Base-by-base conservation (phyloP, 1,140 invertebrate genomes). In the Drosophila baimaii region DNA sequence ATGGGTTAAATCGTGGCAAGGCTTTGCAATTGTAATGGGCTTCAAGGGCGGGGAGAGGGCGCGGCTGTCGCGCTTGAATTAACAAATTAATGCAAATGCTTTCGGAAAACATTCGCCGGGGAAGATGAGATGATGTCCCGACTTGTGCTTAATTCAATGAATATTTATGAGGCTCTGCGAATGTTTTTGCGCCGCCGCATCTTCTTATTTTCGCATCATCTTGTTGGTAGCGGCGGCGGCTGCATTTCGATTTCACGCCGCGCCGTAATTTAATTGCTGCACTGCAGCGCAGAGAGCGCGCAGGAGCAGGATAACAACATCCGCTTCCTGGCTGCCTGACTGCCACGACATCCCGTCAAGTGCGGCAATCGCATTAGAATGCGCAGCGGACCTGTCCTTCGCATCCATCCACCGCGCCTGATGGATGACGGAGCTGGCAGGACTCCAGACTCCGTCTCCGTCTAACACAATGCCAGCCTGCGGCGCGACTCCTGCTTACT, bases 81-180 rank as follows among this genome's bases (percentile, higher is more conserved):
- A 90, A 89, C 81, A 89, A 89, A 89, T 89, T 89, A 89, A 89
- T 89, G 84, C 85, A 89, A 84, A 84, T 89, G 62, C 63, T 57
- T 62, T 61, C 6, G 19, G 70, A 68, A 64, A 79, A 76, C 59
- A 70, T 49, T 56, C 44, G 19, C 35, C 52, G 17, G 51, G 19
- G 15, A n/a, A 33, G 47, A 27, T n/a, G 23, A 47, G 25, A 29
- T 49, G 33, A 61, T 44, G 56, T 49, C 77, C 69, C 68, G 46
- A 73, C 66, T 83, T 70, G 31, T 47, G 31, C 61, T 51, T 46
- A 77, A 74, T 79, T 74, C 64, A 83, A 88, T 88, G 84, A 88
- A 88, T 88, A 88, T 88, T 88, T 88, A 88, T 88, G 71, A 89
- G 72, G 41, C 7, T 13, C 31, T n/a, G 29, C 10, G 54, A 54